Percentiles rank a stretch among this genome's conserved stretches.
These are phyloP conservation scores for Apodemus sylvaticus DNA, from an alignment of 2,113 vertebrate species.

Conservation along the genomic window DNA sequence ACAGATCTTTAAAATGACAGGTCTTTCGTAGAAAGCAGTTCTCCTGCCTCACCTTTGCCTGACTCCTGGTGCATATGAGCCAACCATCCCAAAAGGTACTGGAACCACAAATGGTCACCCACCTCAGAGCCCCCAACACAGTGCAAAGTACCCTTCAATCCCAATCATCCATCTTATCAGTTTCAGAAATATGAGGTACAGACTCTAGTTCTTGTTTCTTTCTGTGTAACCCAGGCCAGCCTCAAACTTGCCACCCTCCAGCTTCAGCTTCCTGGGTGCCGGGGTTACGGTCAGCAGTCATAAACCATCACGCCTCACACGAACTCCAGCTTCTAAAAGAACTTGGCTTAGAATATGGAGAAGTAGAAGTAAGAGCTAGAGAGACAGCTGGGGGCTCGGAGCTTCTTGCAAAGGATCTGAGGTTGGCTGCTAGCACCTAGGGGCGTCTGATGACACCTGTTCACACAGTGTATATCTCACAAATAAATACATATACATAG, in stretches of 20 bases:
- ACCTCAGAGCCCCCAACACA: neutral
- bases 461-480: neutral
- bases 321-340: neutral
- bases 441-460: neutral
- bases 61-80: neutral
- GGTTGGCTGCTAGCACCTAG: too few relatives aligned
- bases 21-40: neutral
- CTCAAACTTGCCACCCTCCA: neutral
- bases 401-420: neutral
- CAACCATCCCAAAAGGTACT: neutral
- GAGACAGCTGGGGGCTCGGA: neutral
- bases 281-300: neutral
- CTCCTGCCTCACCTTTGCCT: neutral
- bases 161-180: neutral
- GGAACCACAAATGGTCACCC: neutral
- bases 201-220: neutral
- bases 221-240: neutral
- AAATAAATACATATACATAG: neutral
- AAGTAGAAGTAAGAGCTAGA: neutral
- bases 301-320: neutral
- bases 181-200: neutral
- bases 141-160: neutral
- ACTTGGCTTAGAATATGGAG: neutral
- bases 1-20: neutral
- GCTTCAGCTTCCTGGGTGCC: neutral